Evolutionary conservation across 2,797 vertebrate species (phyloP), one percentile per base, ranked within the genome.

Genomic region (Sebastes matsubarae): DNA sequence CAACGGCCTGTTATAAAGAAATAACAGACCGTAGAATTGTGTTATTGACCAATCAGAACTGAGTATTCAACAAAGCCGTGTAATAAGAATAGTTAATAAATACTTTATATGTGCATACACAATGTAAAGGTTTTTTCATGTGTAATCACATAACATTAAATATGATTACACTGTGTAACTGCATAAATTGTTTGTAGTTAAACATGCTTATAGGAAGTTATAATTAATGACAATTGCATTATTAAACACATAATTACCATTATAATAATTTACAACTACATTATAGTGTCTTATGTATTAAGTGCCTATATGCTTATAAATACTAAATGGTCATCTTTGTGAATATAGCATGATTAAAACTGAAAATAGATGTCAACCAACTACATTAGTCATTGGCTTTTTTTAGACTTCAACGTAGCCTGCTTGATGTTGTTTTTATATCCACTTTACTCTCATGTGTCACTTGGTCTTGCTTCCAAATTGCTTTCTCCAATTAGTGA

Each of bases 401-500:
- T 57, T 57, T 13, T 13, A 3, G 3, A 54, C 30, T 18, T 22
- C 25, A 70, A 57, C 5, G 52, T 3, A 70, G 58, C 20, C 69
- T 50, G 20, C 57, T 60, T 24, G 6, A 29, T 60, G 58, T 60
- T 60, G 14, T 50, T 50, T 50, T 50, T 50, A 50, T 20, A 50
- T 50, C 18, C 46, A 50, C 46, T 8, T 20, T 50, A 50, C 46
- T 50, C 46, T 4, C 18, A 50, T 50, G 52, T 30, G 52, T 30
- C 46, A 50, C 65, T 63, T 58, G 22, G 6, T 32, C 57, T 72
- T 24, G 4, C 46, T 67, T 75, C 32, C 25, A 38, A 18, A 32
- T 38, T 38, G 11, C 18, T 66, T 65, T 22, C 68, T 68, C 57
- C 14, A 64, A 2, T 69, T 76, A 69, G 14, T n/a, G 38, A 27